Evolutionary conservation across 2,888 invertebrate genomes (phyloP), one percentile per base, ranked within the genome.

Genomic region (Spodoptera exigua): DNA sequence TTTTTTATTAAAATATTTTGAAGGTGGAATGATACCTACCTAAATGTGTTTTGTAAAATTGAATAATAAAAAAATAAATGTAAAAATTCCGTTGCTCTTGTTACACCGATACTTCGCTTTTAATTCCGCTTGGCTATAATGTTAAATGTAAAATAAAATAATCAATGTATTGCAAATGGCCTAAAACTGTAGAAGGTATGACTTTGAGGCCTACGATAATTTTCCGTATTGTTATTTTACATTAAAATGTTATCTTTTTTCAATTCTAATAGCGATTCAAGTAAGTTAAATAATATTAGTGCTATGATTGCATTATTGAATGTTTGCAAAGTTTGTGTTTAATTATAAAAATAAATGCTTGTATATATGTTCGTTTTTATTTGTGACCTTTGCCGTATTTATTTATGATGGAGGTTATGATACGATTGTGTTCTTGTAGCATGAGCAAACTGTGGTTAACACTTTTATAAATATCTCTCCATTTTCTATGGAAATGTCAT

Each of bases 331-430:
- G 70, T 91, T 93, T 94, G 88, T 91, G 92, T 93, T 93, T 89
- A 87, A 90, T 91, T 93, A 91, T 89, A 88, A 90, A 90, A 92
- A 93, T 93, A 93, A 93, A 94, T 87, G 93, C 93, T 94, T 93
- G 92, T 94, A 93, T 91, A 94, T 93, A 93, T 80, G 64, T 51
- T 35, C 61, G 65, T 69, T 72, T 70, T 68, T 77, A 61, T 66
- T 61, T 55, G 32, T 17, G 3, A 27, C 37, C 27, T 11, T 13
- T 14, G 13, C 10, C 18, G 17, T 68, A 40, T 27, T 3, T 27
- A 27, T 27, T 27, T 27, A 27, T 27, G 9, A 27, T 21, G 3
- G 21, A 27, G 0, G 21, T 1, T 9, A 9, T 27, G 27, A 7
- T 27, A 27, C 9, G 7, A 9, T 0, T 27, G 9, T 9, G 1